Percentiles rank a stretch among this genome's conserved stretches.
Evolutionary conservation across 37 sponge, comb jelly and placozoan species (phyloP).

Genomic region (Spongilla lacustris): DNA sequence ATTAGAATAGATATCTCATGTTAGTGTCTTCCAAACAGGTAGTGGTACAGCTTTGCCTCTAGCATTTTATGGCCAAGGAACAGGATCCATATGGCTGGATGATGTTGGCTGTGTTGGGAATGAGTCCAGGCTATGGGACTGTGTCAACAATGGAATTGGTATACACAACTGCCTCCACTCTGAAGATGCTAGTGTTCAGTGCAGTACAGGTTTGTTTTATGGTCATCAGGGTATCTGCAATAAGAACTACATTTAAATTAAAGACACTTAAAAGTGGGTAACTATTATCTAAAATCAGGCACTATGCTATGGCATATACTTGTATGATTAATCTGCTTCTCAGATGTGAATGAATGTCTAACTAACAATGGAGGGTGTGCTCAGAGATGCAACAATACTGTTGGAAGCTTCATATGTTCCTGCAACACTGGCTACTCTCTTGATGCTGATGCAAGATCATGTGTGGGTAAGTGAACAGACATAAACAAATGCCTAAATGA

Average conservation of each 20-base stretch:
- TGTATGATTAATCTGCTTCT: not conserved
- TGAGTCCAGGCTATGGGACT: conserved; percentile 26
- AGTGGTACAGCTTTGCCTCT: not conserved
- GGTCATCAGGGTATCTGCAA: not conserved
- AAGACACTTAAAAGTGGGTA: not conserved
- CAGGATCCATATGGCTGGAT: conserved; percentile 39
- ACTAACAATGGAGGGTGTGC: conserved; percentile 17
- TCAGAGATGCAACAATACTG: conserved; percentile 14
- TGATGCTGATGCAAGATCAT: not conserved
- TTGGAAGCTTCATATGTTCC: conserved; percentile 14
- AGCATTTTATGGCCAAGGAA: conserved; percentile 21
- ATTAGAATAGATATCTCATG: not conserved
- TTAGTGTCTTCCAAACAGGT: not conserved
- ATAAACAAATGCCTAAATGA: not conserved
- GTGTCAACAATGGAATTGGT: conserved; percentile 3
- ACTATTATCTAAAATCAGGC: not conserved
- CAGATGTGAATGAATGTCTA: conserved; percentile 13
- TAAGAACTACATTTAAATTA: not conserved
- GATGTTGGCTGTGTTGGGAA: conserved; percentile 26
- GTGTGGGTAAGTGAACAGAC: conserved; percentile 8
- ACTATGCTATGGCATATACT: not conserved
- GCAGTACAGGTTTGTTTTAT: conserved; percentile 1
- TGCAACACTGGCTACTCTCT: conserved; percentile 21
- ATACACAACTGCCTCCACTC: conserved; percentile 43
- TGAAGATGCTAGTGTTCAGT: conserved; percentile 45